Conservation (phyloP, 1,140 invertebrate species). For the Uloborus diversus region DNA sequence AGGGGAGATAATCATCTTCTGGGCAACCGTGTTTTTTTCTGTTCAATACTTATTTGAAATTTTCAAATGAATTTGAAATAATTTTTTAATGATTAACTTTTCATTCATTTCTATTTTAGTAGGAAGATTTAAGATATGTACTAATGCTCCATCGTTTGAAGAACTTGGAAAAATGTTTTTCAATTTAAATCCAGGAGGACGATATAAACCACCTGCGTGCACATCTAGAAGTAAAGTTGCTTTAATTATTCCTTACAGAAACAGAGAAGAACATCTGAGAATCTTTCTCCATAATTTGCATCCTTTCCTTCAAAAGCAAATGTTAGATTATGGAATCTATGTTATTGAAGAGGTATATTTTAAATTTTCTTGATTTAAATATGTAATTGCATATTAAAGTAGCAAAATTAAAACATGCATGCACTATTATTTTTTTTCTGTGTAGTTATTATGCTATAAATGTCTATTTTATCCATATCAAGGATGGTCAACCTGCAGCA, state of each 20-base stretch:
- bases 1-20: no score
- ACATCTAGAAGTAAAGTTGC: conserved; percentile 63
- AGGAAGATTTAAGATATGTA: conserved; percentile 58
- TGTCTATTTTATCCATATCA: no score
- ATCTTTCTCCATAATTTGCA: conserved; percentile 69
- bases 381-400: no score
- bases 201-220: conserved; percentile 59
- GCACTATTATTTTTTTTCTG: no score
- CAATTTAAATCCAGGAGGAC: conserved; percentile 59
- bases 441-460: no score
- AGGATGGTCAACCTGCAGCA: no score
- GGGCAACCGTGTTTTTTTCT: no score
- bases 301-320: conserved; percentile 70
- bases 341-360: conserved; percentile 70
- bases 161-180: conserved; percentile 52
- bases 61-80: no score
- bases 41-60: no score
- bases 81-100: no score
- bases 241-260: conserved; percentile 69
- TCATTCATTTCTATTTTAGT: conserved; percentile 45
- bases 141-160: conserved; percentile 52
- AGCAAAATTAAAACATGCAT: no score
- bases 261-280: conserved; percentile 69
- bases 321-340: conserved; percentile 71
- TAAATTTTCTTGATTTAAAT: no score